phyloP scores from a whole-genome alignment of 1,140 invertebrate species.

The Caerostris darwini region DNA sequence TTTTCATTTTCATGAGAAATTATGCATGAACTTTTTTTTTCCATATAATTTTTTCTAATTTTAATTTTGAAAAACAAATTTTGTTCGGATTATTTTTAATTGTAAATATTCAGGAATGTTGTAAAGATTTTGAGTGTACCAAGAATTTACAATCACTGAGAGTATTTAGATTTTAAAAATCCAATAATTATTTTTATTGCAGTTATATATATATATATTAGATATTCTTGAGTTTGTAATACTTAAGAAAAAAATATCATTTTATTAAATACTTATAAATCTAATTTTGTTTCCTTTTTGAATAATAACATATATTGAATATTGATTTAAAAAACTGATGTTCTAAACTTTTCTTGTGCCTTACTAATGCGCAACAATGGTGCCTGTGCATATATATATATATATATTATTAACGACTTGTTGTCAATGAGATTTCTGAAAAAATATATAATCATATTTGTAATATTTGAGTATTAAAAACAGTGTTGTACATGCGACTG shows the following conservation, averaged over 20 bases:
- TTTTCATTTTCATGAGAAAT: not conserved
- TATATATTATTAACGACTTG: slow-evolving; percentile 21
- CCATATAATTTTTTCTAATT: not conserved
- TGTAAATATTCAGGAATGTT: slow-evolving; percentile 21
- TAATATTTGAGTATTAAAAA: slow-evolving; percentile 40
- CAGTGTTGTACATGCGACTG: slow-evolving; percentile 20
- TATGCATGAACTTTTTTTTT: not conserved
- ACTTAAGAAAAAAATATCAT: not conserved
- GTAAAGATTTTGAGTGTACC: not conserved
- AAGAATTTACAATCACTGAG: not conserved
- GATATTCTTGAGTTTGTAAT: not conserved
- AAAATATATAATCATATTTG: slow-evolving; percentile 28
- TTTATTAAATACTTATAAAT: not conserved
- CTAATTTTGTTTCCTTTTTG: not conserved
- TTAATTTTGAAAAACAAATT: not conserved
- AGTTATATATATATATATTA: not conserved
- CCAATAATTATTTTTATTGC: not conserved
- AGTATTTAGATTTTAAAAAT: not conserved
- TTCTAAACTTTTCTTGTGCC: slow-evolving; percentile 8
- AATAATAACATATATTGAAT: not conserved
- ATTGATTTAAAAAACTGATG: not conserved
- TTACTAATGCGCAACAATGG: slow-evolving; percentile 1
- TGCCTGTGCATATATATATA: not conserved
- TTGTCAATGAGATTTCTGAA: slow-evolving; percentile 17
- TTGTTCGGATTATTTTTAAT: not conserved